Conservation (phyloP, 92 coral and sea anemone genomes). For the Phenganax stokvisi region DNA sequence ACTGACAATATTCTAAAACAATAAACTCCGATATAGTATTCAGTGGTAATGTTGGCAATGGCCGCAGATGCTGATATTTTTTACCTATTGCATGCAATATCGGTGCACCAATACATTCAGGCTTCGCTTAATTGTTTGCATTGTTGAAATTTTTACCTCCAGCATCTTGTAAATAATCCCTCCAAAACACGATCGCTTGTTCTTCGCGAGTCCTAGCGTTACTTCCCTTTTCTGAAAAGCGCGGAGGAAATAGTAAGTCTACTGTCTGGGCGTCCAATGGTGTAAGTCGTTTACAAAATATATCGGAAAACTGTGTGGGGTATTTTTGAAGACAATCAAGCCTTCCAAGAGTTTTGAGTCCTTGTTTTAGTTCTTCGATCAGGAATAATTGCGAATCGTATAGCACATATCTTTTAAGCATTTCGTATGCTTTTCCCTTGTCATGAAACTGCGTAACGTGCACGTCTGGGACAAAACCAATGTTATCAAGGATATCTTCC, state of each 20-base stretch:
- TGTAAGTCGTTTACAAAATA: slow-evolving; percentile 1
- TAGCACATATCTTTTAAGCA: background rate
- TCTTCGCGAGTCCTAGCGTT: slow-evolving; percentile 41
- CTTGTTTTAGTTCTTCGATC: slow-evolving; percentile 22
- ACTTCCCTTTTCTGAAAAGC: slow-evolving; percentile 46
- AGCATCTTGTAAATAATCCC: slow-evolving; percentile 61
- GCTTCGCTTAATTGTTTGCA: background rate
- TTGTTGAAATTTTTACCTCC: slow-evolving; percentile 34
- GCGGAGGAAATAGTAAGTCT: slow-evolving; percentile 35
- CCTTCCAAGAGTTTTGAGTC: slow-evolving; percentile 10
- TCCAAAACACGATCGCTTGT: slow-evolving; percentile 53
- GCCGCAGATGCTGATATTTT: background rate
- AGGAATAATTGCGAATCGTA: slow-evolving; percentile 15
- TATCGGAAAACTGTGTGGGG: slow-evolving; percentile 47
- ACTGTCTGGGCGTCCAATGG: slow-evolving; percentile 42
- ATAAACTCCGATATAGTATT: too few relatives aligned
- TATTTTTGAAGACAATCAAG: background rate
- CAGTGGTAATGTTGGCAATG: too few relatives aligned
- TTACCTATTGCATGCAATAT: background rate
- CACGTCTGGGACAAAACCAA: too few relatives aligned
- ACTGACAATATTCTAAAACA: too few relatives aligned
- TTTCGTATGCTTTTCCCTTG: too few relatives aligned
- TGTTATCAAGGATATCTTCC: too few relatives aligned
- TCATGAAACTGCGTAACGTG: too few relatives aligned
- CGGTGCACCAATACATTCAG: background rate